Evolutionary conservation across 2,888 invertebrate species (phyloP).

Genomic region (Petrophora chlorosata): DNA sequence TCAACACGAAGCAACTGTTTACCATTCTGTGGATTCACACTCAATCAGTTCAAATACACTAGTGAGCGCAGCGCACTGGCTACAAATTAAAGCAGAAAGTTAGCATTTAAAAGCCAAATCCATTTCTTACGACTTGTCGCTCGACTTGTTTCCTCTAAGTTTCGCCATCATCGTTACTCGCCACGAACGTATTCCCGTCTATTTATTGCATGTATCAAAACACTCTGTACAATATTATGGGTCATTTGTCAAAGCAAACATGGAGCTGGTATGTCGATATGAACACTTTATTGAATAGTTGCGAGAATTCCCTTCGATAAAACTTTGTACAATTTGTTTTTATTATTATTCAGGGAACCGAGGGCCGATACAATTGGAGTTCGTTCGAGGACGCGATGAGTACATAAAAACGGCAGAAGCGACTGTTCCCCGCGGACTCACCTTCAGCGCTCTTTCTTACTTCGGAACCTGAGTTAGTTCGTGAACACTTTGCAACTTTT

Average conservation of each 20-base stretch:
- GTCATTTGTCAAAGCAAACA: conserved; percentile 33
- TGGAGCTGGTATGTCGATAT: conserved; percentile 37
- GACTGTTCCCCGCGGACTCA: conserved; percentile 3
- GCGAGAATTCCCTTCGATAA: conserved; percentile 35
- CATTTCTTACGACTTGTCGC: too few species aligned
- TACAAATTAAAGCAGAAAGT: too few species aligned
- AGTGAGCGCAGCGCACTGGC: too few species aligned
- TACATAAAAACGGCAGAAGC: conserved; percentile 1
- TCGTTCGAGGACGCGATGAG: conserved; percentile 7
- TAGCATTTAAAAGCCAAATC: too few species aligned
- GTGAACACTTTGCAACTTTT: not conserved
- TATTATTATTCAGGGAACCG: conserved; percentile 33
- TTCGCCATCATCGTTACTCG: not conserved
- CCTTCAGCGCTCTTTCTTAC: not conserved
- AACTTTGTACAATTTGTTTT: conserved; percentile 45
- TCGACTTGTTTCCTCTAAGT: too few species aligned
- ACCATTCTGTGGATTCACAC: too few species aligned
- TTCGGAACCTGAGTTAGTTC: not conserved
- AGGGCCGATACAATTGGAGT: conserved; percentile 8
- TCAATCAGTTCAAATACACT: too few species aligned
- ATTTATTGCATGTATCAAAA: conserved; percentile 6
- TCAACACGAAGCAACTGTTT: too few species aligned
- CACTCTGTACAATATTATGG: conserved; percentile 22
- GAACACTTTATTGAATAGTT: conserved; percentile 31
- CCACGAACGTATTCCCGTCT: too few species aligned